These are phyloP conservation scores for Hemicentrotus pulcherrimus DNA, from an alignment of 35 echinoderm and acorn worm species.

Conservation along the genomic window DNA sequence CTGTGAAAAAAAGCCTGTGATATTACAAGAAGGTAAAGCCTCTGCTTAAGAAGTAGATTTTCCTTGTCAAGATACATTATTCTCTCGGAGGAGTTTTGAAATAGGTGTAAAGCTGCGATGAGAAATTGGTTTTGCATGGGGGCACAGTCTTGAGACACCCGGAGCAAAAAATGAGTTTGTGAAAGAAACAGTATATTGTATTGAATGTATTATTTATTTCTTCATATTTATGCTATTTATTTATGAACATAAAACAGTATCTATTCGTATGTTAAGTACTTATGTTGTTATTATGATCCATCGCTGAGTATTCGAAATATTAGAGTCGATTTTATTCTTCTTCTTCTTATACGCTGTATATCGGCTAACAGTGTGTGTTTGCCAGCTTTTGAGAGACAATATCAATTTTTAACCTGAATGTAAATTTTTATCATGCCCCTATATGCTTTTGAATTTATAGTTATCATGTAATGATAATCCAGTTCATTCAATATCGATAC, in stretches of 20 bases:
- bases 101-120: no score
- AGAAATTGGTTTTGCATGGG: no score
- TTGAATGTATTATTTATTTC: background rate
- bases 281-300: background rate
- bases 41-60: no score
- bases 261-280: background rate
- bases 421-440: background rate
- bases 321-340: no score
- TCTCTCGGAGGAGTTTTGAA: no score
- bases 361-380: background rate
- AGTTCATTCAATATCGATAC: background rate
- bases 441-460: background rate
- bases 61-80: no score
- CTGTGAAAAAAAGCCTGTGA: no score
- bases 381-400: background rate
- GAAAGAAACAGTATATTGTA: background rate
- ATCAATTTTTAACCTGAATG: background rate
- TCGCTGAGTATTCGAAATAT: background rate
- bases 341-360: background rate
- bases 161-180: background rate
- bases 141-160: no score
- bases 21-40: no score
- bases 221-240: constrained; percentile 10
- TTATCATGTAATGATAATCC: background rate
- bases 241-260: background rate